Evolutionary conservation across 2,113 vertebrate species (phyloP).

Genomic region (Pedetes capensis): DNA sequence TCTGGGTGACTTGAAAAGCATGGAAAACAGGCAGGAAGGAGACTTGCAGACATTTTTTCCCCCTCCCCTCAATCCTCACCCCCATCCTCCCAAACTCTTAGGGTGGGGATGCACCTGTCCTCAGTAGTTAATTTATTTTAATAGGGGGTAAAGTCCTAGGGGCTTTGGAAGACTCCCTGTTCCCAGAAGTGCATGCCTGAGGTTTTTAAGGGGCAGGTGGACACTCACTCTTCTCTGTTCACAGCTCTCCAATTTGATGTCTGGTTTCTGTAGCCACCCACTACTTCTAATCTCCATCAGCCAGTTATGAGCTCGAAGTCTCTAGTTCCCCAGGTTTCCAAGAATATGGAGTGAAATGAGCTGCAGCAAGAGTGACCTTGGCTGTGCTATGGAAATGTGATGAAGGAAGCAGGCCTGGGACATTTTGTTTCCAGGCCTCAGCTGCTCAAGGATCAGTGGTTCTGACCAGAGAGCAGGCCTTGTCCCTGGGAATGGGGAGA

Average conservation of each 20-base stretch:
- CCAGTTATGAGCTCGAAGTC: neutral
- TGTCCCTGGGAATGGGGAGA: neutral
- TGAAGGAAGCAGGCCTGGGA: neutral
- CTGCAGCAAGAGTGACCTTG: neutral
- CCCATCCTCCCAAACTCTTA: neutral
- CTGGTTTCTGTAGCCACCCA: neutral
- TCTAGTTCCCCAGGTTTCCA: neutral
- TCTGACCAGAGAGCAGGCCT: neutral
- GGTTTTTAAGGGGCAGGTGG: neutral
- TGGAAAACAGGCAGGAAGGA: neutral
- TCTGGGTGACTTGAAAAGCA: neutral
- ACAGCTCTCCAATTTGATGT: neutral
- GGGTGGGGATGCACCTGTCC: neutral
- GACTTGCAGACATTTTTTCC: neutral
- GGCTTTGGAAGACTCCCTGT: neutral
- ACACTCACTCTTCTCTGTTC: neutral
- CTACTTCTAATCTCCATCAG: neutral
- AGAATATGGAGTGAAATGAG: neutral
- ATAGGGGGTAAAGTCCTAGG: neutral
- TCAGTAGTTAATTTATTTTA: neutral
- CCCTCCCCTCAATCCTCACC: neutral
- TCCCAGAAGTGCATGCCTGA: neutral
- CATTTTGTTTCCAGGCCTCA: neutral
- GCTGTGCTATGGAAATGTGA: neutral
- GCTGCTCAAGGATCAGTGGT: neutral